Base-by-base conservation (phyloP, 1,140 invertebrate genomes). In the Hetaerina americana region DNA sequence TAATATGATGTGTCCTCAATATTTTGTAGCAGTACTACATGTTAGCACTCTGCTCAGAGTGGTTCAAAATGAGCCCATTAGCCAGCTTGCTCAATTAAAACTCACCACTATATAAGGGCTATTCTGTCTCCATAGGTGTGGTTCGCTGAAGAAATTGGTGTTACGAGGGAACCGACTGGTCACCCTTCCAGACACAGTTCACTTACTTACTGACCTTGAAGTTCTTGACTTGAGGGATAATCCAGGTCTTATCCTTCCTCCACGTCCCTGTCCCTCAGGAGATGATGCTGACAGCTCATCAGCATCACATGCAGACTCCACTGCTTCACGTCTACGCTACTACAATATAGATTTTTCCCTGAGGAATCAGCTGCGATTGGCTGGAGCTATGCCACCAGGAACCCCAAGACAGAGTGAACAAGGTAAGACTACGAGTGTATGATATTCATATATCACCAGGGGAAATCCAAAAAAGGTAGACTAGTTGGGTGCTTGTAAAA, bases 311-410 rank as follows among this genome's bases (percentile, higher is more conserved):
- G 40, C 40, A 3, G 40, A 57, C 22, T 57, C 40, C 22, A n/a
- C 40, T 1, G 22, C 92, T 3, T 86, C 89, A n/a, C 93, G 93
- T 1, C 84, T 94, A 18, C 91, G 97, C 79, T 99, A 94, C 84
- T 99, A 99, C 81, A 99, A 99, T 77, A 97, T 99, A 71, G 97
- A 99, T 82, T 99, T 99, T 84, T 98, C 96, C 0, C 84, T 99
- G 26, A 94, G 96, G 84, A 93, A 93, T 78, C 96, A 99, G 78
- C 79, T 99, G 26, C 84, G 94, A 72, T 80, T 98, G 72, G 97
- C 96, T 68, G 97, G 96, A 0, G 96, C 96, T 12, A 88, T 94
- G 26, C 88, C 92, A 22, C 86, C 88, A 31, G 88, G 92, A 26
- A 82, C 85, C 70, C 40, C 40, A 3, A 12, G 40, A 12, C 40